A percentile compares a stretch with the other conserved stretches of the same genome.
Evolutionary conservation across 37 sponge, comb jelly and placozoan species (phyloP).

Genomic region (Dysidea cf. avara): DNA sequence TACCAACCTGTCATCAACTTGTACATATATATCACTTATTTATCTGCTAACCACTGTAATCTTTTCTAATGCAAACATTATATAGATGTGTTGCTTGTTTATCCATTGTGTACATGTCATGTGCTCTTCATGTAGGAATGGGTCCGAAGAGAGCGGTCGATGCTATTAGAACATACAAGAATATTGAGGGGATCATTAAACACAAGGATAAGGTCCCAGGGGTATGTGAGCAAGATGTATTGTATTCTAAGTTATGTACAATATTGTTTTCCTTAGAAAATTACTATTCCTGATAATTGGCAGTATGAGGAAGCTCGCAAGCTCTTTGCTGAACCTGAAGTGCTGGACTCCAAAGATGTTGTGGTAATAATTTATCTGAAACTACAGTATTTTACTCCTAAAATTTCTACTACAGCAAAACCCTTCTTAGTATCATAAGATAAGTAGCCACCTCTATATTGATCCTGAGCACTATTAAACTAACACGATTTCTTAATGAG

Average conservation of each 20-base stretch:
- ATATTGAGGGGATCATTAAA: constrained; percentile 84
- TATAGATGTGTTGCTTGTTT: neutral
- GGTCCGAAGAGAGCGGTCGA: constrained; percentile 90
- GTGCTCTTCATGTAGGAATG: constrained; percentile 71
- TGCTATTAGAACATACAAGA: constrained; percentile 75
- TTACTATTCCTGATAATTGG: constrained; percentile 86
- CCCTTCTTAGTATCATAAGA: too few relatives aligned
- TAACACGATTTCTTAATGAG: too few relatives aligned
- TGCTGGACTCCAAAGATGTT: constrained; percentile 50
- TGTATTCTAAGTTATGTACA: neutral
- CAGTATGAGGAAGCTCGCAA: constrained; percentile 76
- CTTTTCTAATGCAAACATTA: neutral
- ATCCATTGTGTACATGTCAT: neutral
- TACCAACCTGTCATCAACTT: too few relatives aligned
- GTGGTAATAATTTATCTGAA: constrained; percentile 42
- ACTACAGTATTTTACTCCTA: constrained; percentile 18
- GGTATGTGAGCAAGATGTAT: constrained; percentile 16
- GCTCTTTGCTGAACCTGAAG: constrained; percentile 79
- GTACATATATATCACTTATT: neutral
- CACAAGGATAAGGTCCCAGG: constrained; percentile 24
- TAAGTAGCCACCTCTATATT: too few relatives aligned
- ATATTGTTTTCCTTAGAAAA: constrained; percentile 47
- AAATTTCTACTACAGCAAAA: too few relatives aligned
- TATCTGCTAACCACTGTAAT: constrained; percentile 1
- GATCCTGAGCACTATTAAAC: too few relatives aligned